Evolutionary conservation across 1,140 invertebrate genomes (phyloP).

Genomic region (Calliopsis andreniformis): DNA sequence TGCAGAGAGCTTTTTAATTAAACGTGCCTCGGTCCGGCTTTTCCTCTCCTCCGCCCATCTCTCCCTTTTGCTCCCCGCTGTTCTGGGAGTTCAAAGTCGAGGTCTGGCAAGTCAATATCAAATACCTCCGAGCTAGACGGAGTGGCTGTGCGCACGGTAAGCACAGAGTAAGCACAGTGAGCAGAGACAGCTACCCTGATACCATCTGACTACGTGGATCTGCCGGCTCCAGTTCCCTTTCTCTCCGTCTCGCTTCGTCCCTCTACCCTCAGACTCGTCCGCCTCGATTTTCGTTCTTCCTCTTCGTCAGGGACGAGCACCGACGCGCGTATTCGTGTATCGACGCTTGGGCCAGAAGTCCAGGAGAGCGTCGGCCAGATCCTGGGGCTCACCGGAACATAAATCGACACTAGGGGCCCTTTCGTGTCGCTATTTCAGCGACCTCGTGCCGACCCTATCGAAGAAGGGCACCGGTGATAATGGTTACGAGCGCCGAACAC

Average conservation of each 20-base stretch:
- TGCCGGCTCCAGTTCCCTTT: slow-evolving; percentile 39
- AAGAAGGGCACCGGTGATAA: slow-evolving; percentile 58
- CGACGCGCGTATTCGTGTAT: slow-evolving; percentile 36
- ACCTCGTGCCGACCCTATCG: slow-evolving; percentile 57
- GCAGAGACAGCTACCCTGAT: slow-evolving; percentile 68
- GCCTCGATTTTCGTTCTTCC: slow-evolving; percentile 10
- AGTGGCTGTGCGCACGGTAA: slow-evolving; percentile 65
- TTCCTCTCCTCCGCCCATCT: slow-evolving; percentile 24
- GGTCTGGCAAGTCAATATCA: slow-evolving; percentile 81
- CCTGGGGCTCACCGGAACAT: slow-evolving; percentile 35
- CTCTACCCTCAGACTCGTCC: slow-evolving; percentile 6
- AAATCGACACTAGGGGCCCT: slow-evolving; percentile 46
- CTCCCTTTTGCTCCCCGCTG: slow-evolving; percentile 24
- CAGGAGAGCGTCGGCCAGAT: slow-evolving; percentile 29
- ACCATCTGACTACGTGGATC: slow-evolving; percentile 65
- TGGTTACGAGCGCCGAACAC: slow-evolving; percentile 54
- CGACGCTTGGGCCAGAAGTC: slow-evolving; percentile 46
- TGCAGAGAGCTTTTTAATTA: slow-evolving; percentile 80
- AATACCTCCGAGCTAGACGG: slow-evolving; percentile 80
- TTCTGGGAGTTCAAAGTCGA: slow-evolving; percentile 78
- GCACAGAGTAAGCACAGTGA: slow-evolving; percentile 58
- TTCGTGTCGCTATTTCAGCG: slow-evolving; percentile 59
- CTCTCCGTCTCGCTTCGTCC: slow-evolving; percentile 20
- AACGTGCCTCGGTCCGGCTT: slow-evolving; percentile 68
- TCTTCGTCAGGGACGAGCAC: background rate